Evolutionary conservation across 1,140 invertebrate species (phyloP).

Genomic region (Cepaea nemoralis): DNA sequence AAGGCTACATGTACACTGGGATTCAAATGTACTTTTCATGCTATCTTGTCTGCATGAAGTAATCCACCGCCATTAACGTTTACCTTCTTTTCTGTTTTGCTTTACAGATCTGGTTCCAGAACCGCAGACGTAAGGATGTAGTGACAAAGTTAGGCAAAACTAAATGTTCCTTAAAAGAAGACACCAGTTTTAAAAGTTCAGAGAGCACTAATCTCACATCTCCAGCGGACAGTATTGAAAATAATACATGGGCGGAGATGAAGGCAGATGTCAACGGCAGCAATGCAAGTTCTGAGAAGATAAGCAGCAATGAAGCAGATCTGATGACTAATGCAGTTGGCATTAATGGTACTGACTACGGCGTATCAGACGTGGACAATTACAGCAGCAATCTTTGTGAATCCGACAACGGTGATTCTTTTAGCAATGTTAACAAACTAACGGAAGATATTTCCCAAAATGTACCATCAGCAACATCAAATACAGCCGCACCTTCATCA

Average conservation of each 20-base stretch:
- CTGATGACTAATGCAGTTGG: not conserved
- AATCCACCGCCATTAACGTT: no score
- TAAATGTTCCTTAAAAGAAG: constrained; percentile 43
- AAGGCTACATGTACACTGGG: no score
- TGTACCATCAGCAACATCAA: constrained; percentile 29
- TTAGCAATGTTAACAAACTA: constrained; percentile 33
- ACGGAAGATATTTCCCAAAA: not conserved
- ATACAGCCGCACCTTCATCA: constrained; percentile 28
- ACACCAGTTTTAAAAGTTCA: constrained; percentile 35
- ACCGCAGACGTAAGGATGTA: constrained; percentile 67
- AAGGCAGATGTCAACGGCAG: not conserved
- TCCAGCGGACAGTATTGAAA: not conserved
- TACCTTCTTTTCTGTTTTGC: not conserved
- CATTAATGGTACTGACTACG: not conserved
- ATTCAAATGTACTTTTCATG: no score
- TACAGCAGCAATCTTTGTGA: not conserved
- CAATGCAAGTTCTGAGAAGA: constrained; percentile 36
- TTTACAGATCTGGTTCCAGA: constrained; percentile 69
- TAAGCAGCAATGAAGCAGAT: not conserved
- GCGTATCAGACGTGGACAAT: not conserved
- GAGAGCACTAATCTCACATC: not conserved
- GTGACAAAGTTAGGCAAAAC: constrained; percentile 46
- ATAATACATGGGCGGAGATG: not conserved
- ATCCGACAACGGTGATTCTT: constrained; percentile 17
- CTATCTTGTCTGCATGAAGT: no score